Evolutionary conservation across 2,797 vertebrate species (phyloP).

Genomic region (Astyanax mexicanus): DNA sequence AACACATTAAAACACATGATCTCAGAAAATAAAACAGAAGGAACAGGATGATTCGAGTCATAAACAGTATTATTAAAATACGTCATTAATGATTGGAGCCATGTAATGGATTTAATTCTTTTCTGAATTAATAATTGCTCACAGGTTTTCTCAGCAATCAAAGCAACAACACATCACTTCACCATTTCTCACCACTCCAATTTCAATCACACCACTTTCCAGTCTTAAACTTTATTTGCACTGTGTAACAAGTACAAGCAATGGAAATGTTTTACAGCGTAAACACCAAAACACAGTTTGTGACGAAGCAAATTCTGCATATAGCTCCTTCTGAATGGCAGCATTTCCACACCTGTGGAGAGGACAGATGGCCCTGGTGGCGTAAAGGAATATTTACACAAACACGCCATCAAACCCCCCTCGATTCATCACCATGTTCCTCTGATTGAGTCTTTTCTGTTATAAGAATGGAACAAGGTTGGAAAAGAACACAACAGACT

Average conservation of each 20-base stretch:
- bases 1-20: slow-evolving; percentile 9
- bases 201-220: no score
- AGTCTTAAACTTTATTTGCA: no score
- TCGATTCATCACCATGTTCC: neutral
- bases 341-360: neutral
- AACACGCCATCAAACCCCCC: neutral
- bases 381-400: neutral
- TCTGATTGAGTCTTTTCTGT: no score
- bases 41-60: no score
- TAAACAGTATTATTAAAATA: neutral
- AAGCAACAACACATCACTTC: slow-evolving; percentile 20
- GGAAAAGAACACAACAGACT: no score
- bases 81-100: slow-evolving; percentile 22
- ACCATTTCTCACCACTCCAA: no score
- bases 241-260: no score
- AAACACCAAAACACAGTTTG: no score
- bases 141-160: slow-evolving; percentile 20
- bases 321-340: neutral
- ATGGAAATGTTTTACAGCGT: no score
- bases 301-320: no score
- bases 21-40: neutral
- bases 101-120: slow-evolving; percentile 2
- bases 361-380: neutral
- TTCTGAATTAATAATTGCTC: slow-evolving; percentile 36
- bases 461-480: no score